Evolutionary conservation across 2,113 vertebrate species (phyloP).

Genomic region (Cyprinus carpio): DNA sequence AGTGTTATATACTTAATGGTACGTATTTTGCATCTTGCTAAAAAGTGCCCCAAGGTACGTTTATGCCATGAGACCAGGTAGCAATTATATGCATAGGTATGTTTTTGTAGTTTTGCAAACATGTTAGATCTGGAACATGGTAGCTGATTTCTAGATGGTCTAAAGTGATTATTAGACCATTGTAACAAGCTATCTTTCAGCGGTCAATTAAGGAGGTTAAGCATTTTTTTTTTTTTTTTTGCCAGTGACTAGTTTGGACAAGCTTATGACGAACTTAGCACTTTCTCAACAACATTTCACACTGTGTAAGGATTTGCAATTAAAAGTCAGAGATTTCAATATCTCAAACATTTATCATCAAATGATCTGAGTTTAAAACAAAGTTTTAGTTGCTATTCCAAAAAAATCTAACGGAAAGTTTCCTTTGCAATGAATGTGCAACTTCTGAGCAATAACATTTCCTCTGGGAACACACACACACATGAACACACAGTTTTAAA

Average conservation of each 20-base stretch:
- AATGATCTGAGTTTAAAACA: background rate
- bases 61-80: too few species aligned
- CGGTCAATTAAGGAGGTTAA: background rate
- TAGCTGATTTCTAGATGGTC: background rate
- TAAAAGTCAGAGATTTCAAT: background rate
- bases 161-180: background rate
- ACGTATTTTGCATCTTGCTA: too few species aligned
- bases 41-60: too few species aligned
- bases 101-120: background rate
- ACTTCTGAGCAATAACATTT: slow-evolving; percentile 8
- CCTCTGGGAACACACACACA: background rate
- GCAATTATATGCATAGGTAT: background rate
- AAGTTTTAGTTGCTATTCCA: background rate
- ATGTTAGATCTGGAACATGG: too few species aligned
- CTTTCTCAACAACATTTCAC: background rate
- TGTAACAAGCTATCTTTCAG: background rate
- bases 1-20: too few species aligned
- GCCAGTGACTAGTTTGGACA: background rate
- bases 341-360: background rate
- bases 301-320: background rate
- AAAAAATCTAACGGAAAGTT: background rate
- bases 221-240: too few species aligned
- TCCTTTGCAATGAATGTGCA: background rate
- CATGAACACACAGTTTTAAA: too few species aligned
- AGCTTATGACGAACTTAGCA: background rate